phyloP scores from a whole-genome alignment of 2,797 vertebrate genomes.

The Heteromormyrus szaboi region DNA sequence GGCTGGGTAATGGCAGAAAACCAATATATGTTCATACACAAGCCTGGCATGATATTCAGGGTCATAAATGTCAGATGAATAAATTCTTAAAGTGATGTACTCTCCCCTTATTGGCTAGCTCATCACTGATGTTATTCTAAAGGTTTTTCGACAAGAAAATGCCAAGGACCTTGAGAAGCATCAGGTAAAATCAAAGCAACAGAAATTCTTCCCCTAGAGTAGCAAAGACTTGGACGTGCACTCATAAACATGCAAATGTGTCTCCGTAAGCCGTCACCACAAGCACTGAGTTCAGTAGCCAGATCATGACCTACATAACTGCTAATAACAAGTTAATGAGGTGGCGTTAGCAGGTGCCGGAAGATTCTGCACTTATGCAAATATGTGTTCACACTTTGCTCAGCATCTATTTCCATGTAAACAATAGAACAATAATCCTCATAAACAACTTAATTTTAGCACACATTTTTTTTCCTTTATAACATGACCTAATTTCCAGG shows the following conservation, averaged over 20 bases:
- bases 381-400: constrained; percentile 14
- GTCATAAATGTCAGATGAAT: not conserved
- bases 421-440: constrained; percentile 22
- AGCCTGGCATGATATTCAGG: not conserved
- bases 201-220: constrained; percentile 34
- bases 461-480: not conserved
- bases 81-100: not conserved
- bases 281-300: constrained; percentile 39
- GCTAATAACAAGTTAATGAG: constrained; percentile 10
- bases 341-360: not conserved
- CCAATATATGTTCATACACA: not conserved
- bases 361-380: not conserved
- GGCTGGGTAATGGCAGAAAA: not conserved
- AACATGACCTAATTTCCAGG: constrained; percentile 5
- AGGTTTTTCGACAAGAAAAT: not conserved
- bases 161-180: not conserved
- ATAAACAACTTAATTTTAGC: constrained; percentile 17
- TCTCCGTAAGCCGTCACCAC: constrained; percentile 34
- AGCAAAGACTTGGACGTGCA: not conserved
- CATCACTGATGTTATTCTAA: not conserved
- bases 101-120: not conserved
- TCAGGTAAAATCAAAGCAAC: constrained; percentile 20
- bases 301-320: constrained; percentile 48
- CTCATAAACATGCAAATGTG: constrained; percentile 42
- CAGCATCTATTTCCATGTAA: constrained; percentile 15